phyloP scores from a whole-genome alignment of 1,140 invertebrate genomes.

The Globodera ellingtonae region DNA sequence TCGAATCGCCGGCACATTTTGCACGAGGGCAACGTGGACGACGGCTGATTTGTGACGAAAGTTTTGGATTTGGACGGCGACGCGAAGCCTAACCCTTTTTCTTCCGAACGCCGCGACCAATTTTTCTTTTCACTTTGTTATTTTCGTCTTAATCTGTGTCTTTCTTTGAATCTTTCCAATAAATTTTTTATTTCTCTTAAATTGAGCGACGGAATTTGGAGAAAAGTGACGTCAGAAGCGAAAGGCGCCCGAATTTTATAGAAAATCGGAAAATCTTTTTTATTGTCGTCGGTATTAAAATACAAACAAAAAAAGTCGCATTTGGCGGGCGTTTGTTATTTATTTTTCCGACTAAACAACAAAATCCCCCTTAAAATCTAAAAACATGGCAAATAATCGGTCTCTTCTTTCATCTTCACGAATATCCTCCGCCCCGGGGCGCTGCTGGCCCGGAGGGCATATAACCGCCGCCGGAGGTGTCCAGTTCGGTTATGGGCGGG shows the following conservation, averaged over 20 bases:
- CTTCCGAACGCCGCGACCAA: background rate
- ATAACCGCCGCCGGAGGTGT: constrained; percentile 40
- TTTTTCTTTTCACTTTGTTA: background rate
- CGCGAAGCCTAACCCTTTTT: background rate
- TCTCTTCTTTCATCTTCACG: background rate
- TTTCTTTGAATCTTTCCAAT: background rate
- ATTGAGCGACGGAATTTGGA: background rate
- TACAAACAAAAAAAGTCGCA: no score
- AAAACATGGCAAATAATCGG: no score
- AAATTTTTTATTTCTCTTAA: background rate
- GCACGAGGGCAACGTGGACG: background rate
- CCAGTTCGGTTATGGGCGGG: constrained; percentile 60
- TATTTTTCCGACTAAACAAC: no score
- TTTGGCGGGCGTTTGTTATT: no score
- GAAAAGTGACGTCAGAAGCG: no score
- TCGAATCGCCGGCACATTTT: background rate
- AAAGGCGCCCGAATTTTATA: no score
- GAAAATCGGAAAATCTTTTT: no score
- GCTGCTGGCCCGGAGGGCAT: constrained; percentile 9
- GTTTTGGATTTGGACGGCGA: no score
- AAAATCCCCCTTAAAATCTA: no score
- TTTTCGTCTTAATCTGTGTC: background rate
- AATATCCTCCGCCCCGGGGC: constrained; percentile 37
- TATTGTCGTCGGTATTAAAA: no score
- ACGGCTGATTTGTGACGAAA: background rate